Evolutionary conservation across 2,113 vertebrate species (phyloP).

Genomic region (Anas platyrhynchos): DNA sequence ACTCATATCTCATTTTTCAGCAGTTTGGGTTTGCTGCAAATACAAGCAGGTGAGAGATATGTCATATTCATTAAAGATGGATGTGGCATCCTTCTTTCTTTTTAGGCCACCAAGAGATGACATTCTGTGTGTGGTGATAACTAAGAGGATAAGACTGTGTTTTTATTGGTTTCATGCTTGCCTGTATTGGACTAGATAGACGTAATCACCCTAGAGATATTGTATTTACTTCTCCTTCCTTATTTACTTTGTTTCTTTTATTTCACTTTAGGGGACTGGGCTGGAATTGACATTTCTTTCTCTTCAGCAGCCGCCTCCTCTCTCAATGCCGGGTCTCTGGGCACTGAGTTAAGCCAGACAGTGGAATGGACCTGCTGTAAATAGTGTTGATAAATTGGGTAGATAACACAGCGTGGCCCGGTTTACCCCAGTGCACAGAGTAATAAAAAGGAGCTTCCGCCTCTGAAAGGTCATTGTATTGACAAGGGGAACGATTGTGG

Average conservation of each 20-base stretch:
- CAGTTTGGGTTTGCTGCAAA: neutral
- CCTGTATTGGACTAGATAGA: slow-evolving; percentile 51
- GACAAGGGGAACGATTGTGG: slow-evolving; percentile 40
- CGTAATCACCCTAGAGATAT: slow-evolving; percentile 39
- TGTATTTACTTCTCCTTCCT: slow-evolving; percentile 62
- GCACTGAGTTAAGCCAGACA: slow-evolving; percentile 70
- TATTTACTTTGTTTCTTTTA: slow-evolving; percentile 72
- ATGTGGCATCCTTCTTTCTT: slow-evolving; percentile 6
- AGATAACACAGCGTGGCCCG: slow-evolving; percentile 67
- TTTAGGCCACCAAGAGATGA: slow-evolving; percentile 25
- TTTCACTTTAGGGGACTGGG: slow-evolving; percentile 66
- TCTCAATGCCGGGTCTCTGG: slow-evolving; percentile 64
- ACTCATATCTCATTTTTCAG: slow-evolving; percentile 8
- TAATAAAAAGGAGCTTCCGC: slow-evolving; percentile 69
- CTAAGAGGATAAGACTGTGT: slow-evolving; percentile 15
- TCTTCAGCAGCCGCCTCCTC: slow-evolving; percentile 24
- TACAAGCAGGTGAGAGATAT: neutral
- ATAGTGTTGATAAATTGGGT: slow-evolving; percentile 76
- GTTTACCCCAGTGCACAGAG: slow-evolving; percentile 67
- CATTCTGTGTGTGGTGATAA: slow-evolving; percentile 29
- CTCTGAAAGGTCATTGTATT: slow-evolving; percentile 68
- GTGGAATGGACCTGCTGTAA: slow-evolving; percentile 69
- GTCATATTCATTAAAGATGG: slow-evolving; percentile 31
- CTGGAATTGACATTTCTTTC: slow-evolving; percentile 72
- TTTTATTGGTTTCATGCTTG: slow-evolving; percentile 34